Conservation (phyloP, 2,888 invertebrate species). For the Scelioninae gen. 1 region DNA sequence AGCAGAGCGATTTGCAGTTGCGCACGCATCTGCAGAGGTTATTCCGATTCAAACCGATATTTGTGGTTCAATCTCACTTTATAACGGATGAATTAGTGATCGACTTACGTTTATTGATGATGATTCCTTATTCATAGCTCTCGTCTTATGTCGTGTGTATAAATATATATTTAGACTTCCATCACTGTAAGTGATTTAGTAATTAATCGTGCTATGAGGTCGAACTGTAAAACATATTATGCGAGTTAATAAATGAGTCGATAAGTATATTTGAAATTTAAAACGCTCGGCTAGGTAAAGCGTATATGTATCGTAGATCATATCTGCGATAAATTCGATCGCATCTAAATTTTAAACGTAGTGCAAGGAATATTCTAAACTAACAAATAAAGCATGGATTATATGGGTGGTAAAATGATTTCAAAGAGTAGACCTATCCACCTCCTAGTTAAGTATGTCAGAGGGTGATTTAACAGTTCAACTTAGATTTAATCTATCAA, state of each 20-base stretch:
- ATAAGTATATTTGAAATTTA: constrained; percentile 34
- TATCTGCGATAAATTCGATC: constrained; percentile 31
- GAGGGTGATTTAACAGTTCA: constrained; percentile 49
- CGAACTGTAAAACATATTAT: constrained; percentile 19
- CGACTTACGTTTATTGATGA: constrained; percentile 9
- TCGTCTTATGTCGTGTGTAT: constrained; percentile 5
- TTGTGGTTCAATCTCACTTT: constrained; percentile 55
- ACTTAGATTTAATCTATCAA: constrained; percentile 41
- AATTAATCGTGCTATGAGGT: no score
- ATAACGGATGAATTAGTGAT: constrained; percentile 49
- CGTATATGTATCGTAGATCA: constrained; percentile 26
- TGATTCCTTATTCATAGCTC: constrained; percentile 20
- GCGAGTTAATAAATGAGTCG: constrained; percentile 31
- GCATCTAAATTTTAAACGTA: constrained; percentile 25
- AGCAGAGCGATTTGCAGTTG: constrained; percentile 57
- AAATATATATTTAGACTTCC: no score
- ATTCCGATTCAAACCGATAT: constrained; percentile 61
- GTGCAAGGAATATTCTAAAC: constrained; percentile 38
- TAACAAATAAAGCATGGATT: constrained; percentile 41
- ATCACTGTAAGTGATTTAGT: no score
- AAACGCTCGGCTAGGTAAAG: constrained; percentile 11
- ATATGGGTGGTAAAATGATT: constrained; percentile 36
- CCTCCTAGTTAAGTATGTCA: constrained; percentile 36
- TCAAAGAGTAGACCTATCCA: constrained; percentile 24
- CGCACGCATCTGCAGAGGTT: constrained; percentile 58